Evolutionary conservation across 35 echinoderm and acorn worm species (phyloP).

Genomic region (Acanthaster planci): DNA sequence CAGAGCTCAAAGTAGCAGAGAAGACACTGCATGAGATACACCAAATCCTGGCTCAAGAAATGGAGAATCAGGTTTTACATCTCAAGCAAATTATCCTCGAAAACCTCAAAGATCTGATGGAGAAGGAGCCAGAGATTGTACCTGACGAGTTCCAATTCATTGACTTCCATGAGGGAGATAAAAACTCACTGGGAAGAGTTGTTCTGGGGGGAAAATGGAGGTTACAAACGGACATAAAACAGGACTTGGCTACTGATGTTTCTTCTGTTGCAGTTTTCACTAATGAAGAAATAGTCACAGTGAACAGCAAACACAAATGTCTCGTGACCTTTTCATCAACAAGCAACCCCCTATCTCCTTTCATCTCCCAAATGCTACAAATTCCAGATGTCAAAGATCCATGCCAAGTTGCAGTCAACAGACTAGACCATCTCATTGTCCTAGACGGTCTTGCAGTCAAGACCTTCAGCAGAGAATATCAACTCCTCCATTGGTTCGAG

Average conservation of each 20-base stretch:
- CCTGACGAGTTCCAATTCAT: not conserved
- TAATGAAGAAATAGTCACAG: not conserved
- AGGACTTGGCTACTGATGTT: not conserved
- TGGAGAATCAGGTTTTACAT: not conserved
- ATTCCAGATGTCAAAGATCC: too few species aligned
- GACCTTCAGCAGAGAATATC: slow-evolving; percentile 2
- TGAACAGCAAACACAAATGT: not conserved
- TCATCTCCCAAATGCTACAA: too few species aligned
- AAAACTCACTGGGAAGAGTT: not conserved
- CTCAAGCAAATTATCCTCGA: not conserved
- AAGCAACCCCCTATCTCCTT: too few species aligned
- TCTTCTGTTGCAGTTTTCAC: not conserved
- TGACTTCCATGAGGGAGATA: not conserved
- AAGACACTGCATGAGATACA: not conserved
- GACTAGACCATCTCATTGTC: slow-evolving; percentile 3
- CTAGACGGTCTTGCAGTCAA: not conserved
- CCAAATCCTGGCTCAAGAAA: not conserved
- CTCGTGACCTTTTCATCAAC: not conserved
- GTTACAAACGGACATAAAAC: not conserved
- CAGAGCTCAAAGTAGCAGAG: not conserved
- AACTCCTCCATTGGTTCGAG: slow-evolving; percentile 14
- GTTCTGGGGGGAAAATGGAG: not conserved
- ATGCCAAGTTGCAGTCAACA: not conserved
- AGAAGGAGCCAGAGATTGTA: not conserved
- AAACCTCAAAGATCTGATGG: not conserved